Base-by-base conservation (phyloP, 2,113 vertebrate species). In the Xerus inauris region DNA sequence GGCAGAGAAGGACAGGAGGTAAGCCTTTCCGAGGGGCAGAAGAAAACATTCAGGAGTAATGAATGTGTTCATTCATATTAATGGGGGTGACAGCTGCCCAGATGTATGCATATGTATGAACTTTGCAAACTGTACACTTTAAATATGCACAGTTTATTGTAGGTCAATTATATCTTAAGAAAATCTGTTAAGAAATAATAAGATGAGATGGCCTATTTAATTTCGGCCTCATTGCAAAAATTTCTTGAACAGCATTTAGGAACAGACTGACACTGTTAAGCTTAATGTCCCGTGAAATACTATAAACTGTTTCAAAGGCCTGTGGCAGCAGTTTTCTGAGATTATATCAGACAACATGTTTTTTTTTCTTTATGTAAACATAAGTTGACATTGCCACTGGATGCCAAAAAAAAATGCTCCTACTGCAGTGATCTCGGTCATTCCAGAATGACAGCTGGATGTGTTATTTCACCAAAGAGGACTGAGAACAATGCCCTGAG, bases 261-360 rank as follows among this genome's bases (percentile, higher is more conserved):
- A 96, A 95, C 91, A 96, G 88, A 96, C 45, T 97, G 95, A 89
- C 94, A 97, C 77, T 94, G 97, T 96, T 96, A 96, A 97, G 95
- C 94, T 96, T 96, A 97, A 97, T 96, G 97, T 92, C 88, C 96
- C 97, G 97, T 97, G 97, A 98, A 97, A 97, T 95, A 76, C 86
- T 95, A 80, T 97, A 85, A 97, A 94, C 95, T 95, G 95, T 92
- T 95, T 96, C 95, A 95, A 96, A 98, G 84, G 89, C 94, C 96
- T 91, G 93, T 97, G 95, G 96, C 93, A 96, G 97, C 96, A 97
- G 94, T 97, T 96, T 97, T 97, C 95, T 47, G 79, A 97, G 96
- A 94, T 97, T 84, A 30, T 96, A 97, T 97, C 96, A 96, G 77
- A 90, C 0, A 8, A 94, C 62, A 92, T 38, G 81, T 81, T 97